A percentile compares a stretch with the other conserved stretches of the same genome.
Conservation (phyloP, 1,140 invertebrate genomes). For the Odontomachus brunneus region DNA sequence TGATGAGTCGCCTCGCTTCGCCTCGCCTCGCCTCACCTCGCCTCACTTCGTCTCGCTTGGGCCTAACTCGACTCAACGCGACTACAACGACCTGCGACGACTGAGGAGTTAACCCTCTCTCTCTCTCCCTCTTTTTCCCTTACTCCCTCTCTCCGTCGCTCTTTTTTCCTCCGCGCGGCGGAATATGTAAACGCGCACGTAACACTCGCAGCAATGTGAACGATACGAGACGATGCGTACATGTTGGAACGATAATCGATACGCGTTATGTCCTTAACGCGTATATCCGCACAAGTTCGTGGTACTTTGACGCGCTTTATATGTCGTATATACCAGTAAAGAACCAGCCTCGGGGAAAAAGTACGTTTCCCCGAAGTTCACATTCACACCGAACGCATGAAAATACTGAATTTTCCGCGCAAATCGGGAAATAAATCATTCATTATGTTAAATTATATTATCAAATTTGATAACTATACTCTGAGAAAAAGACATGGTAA, state of each 20-base stretch:
- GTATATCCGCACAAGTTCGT: neutral
- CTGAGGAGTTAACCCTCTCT: conserved; percentile 51
- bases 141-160: conserved; percentile 7
- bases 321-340: neutral
- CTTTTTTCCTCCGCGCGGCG: neutral
- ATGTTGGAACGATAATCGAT: conserved; percentile 43
- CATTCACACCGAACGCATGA: too few relatives aligned
- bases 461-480: too few relatives aligned
- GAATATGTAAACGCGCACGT: conserved; percentile 23
- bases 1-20: conserved; percentile 77
- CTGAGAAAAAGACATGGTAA: too few relatives aligned
- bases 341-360: neutral
- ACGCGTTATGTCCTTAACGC: conserved; percentile 44
- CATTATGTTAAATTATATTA: too few relatives aligned
- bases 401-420: too few relatives aligned
- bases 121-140: neutral
- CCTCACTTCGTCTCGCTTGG: neutral
- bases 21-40: neutral
- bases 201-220: conserved; percentile 29
- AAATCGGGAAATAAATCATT: too few relatives aligned
- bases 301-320: conserved; percentile 11
- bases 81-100: conserved; percentile 53
- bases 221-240: neutral
- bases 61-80: conserved; percentile 61
- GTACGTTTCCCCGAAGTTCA: neutral